Evolutionary conservation across 1,140 invertebrate species (phyloP), one percentile per base, ranked within the genome.

Genomic region (Hycleus cichorii): DNA sequence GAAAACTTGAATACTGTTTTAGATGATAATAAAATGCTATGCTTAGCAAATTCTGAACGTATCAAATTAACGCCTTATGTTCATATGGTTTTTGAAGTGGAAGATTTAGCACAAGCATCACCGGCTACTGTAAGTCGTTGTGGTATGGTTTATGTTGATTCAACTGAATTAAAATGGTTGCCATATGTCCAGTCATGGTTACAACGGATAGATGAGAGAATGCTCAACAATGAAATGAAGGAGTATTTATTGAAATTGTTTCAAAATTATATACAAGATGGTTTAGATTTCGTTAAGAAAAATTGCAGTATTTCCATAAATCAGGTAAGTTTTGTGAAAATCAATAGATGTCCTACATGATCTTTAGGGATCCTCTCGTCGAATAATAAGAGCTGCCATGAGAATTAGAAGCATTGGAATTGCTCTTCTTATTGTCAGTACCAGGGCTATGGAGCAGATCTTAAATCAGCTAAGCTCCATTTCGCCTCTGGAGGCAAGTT

Each of bases 11-110:
- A 96, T 72, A 95, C 92, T 0, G 89, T 91, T 2, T 75, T 96
- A 5, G 94, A 96, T 69, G 93, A 96, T 71, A 95, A 95, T 72
- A 95, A 95, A 76, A 95, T 94, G 86, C 74, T 93, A 1, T 93
- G 90, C 65, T 72, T 92, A 3, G 86, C 89, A 3, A 91, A 91
- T 74, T 91, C 89, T 2, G 93, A 96, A 72, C 83, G 92, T 59
- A 95, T 96, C 40, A 93, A 93, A 74, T 80, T 95, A 5, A 89
- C 88, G 0, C 82, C 86, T 0, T 88, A 87, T 69, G 83, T 89
- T 3, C 86, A 87, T 59, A 89, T 95, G 82, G 78, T 95, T 3
- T 95, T 94, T 76, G 91, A 95, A 78, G 90, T 93, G 2, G 86
- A 88, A 72, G 91, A 95, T 74, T 75, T 95, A 18, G 80, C 89